Evolutionary conservation across 2,888 invertebrate genomes (phyloP).

Genomic region (Atethmia centrago): DNA sequence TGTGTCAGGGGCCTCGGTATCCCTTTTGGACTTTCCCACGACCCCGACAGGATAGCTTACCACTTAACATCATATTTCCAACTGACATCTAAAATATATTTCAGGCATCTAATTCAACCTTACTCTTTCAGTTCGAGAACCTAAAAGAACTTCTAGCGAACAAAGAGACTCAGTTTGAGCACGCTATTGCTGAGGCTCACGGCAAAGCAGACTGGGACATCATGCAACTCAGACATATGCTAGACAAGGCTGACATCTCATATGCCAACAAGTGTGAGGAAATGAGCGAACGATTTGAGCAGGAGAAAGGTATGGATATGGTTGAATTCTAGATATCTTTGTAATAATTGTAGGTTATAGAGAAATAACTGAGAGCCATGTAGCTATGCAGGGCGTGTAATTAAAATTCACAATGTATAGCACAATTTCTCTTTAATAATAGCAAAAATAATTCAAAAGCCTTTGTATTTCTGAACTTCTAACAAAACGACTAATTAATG

Average conservation of each 20-base stretch:
- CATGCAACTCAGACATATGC: slow-evolving; percentile 92
- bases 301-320: slow-evolving; percentile 90
- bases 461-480: no score
- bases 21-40: no score
- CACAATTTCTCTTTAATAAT: not conserved
- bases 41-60: no score
- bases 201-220: slow-evolving; percentile 93
- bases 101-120: not conserved
- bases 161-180: slow-evolving; percentile 90
- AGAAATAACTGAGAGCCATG: not conserved
- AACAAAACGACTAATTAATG: no score
- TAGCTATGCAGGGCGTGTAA: not conserved
- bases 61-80: no score
- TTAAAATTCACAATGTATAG: no score
- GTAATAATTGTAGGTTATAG: not conserved
- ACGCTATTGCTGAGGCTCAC: slow-evolving; percentile 91
- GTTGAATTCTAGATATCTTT: not conserved
- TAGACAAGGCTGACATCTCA: slow-evolving; percentile 93
- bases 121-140: slow-evolving; percentile 90
- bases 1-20: no score
- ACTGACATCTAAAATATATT: no score
- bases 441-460: not conserved
- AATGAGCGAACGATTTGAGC: slow-evolving; percentile 91
- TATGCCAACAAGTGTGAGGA: slow-evolving; percentile 94
- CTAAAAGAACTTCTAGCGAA: slow-evolving; percentile 92